phyloP scores from a whole-genome alignment of 2,113 vertebrate species.

The Lycaon pictus region DNA sequence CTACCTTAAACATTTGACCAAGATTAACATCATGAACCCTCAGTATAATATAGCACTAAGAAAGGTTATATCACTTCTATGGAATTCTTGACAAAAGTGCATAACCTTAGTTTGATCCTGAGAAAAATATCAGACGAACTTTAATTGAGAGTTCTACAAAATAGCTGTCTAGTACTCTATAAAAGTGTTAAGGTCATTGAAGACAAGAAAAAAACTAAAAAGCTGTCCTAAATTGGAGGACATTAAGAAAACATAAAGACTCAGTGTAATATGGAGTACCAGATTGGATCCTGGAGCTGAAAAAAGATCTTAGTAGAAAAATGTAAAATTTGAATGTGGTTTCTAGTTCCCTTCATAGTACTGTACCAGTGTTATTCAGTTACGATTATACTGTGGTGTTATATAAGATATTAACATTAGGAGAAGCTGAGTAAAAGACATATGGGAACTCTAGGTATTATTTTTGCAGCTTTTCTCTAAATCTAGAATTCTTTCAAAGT shows the following conservation, averaged over 20 bases:
- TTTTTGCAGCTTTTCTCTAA: slow-evolving; percentile 45
- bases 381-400: neutral
- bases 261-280: neutral
- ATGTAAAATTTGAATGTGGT: neutral
- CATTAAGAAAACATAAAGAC: neutral
- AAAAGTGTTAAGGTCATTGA: neutral
- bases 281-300: neutral
- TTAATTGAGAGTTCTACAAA: neutral
- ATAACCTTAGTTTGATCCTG: neutral
- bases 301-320: neutral
- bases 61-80: neutral
- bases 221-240: neutral
- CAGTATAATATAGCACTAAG: neutral
- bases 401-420: neutral
- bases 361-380: neutral
- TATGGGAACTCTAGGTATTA: neutral
- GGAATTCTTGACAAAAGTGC: neutral
- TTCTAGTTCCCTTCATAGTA: neutral
- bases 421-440: neutral
- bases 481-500: slow-evolving; percentile 47
- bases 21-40: neutral
- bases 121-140: neutral
- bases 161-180: neutral
- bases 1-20: neutral
- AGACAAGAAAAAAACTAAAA: neutral